Base-by-base conservation (phyloP, 2,888 invertebrate genomes). In the Cephus pygmeus region DNA sequence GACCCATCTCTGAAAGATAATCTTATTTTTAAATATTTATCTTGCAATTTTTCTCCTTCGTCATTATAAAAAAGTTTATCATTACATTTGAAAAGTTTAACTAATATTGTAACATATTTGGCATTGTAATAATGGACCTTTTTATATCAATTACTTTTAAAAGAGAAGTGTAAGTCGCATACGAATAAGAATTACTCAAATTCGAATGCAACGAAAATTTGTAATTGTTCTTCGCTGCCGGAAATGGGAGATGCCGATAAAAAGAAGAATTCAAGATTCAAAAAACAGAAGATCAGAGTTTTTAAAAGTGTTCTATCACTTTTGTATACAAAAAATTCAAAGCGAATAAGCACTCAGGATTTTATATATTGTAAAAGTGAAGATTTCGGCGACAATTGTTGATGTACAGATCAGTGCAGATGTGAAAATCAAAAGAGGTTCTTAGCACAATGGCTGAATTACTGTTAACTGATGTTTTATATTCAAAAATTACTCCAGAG, bases 381-480 rank as follows among this genome's bases (percentile, higher is more conserved):
- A 56, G 9, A 23, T 23, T 56, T 56, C 23, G 23, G 23, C 23
- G 56, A 6, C 15, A 15, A 40, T 56, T 56, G 15, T 6, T 6
- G 23, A 56, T 56, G 2, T 56, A 56, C 56, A 56, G 12, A 12
- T 12, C 35, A 35, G 35, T 35, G 35, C 12, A 35, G 56, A 56
- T 56, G 56, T 56, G 56, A 56, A 56, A 56, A 23, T 56, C 23
- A 23, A 9, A 56, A 23, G 56, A 56, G 23, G 9, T 23, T 56
- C 1, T 56, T 56, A 56, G 23, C 56, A 56, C 56, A 9, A 87
- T 87, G 87, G 86, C 84, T 73, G 81, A 85, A 79, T 78, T 82
- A 76, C 82, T 87, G 78, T 75, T 87, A 77, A 82, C 79, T 73
- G 81, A 85, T 78, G 75, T 86, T 76, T 80, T 88, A 34, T 83